phyloP scores from a whole-genome alignment of 2,797 vertebrate species.

The Limnodromus scolopaceus region DNA sequence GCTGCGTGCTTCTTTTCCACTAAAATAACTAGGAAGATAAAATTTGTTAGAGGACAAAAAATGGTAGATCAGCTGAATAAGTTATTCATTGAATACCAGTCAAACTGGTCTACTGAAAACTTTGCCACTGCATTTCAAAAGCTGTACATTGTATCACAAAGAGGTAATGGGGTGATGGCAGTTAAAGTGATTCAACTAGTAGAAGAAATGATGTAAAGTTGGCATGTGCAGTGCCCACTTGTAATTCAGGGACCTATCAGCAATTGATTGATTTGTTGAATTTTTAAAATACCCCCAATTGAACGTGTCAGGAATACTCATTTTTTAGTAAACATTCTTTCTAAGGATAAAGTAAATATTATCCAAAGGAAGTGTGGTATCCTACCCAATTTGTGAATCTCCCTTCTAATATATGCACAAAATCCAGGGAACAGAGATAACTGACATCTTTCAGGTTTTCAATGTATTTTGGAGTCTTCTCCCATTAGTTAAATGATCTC shows the following conservation, averaged over 20 bases:
- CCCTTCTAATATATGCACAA: not conserved
- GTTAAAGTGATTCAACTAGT: not conserved
- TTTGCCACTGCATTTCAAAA: not conserved
- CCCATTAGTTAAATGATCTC: not conserved
- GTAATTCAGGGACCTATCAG: not conserved
- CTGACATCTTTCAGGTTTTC: not conserved
- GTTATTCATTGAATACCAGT: not conserved
- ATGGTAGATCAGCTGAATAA: not conserved
- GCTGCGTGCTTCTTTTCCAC: not conserved
- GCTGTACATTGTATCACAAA: not conserved
- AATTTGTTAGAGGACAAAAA: constrained; percentile 20
- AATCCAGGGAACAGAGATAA: not conserved
- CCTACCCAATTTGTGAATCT: not conserved
- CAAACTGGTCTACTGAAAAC: not conserved
- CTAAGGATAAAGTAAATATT: not conserved
- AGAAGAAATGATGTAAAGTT: not conserved
- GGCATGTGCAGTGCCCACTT: not conserved
- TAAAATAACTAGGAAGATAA: constrained; percentile 4
- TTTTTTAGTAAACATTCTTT: not conserved
- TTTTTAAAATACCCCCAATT: not conserved
- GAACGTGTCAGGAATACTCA: not conserved
- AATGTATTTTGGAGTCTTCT: not conserved
- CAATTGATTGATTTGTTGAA: not conserved
- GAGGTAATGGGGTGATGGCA: not conserved
- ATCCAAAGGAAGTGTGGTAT: not conserved